Percentiles rank a stretch among this genome's conserved stretches.
These are phyloP conservation scores for Dendroctonus valens DNA, from an alignment of 1,140 invertebrate genomes.

Conservation along the genomic window DNA sequence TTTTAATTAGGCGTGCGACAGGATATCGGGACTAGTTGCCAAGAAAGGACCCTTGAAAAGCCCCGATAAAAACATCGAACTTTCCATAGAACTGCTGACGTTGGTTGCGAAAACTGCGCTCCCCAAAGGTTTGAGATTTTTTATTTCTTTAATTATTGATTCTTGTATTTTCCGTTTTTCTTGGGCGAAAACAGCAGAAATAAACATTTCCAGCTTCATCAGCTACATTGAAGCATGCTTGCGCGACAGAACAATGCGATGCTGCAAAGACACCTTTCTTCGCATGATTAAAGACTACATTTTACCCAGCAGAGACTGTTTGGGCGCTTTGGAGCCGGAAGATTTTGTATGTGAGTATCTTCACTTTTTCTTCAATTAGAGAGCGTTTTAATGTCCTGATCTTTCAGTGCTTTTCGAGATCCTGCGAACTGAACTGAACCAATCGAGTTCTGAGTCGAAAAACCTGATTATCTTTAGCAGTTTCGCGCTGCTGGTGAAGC, in stretches of 20 bases:
- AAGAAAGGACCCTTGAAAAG: conserved; percentile 31
- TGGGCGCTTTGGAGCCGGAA: conserved; percentile 24
- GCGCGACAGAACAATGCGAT: conserved; percentile 31
- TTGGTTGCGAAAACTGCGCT: conserved; percentile 27
- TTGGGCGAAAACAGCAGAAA: conserved; percentile 19
- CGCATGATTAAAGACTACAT: conserved; percentile 36
- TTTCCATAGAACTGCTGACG: conserved; percentile 21
- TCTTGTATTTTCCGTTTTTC: not conserved
- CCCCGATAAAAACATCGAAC: conserved; percentile 11
- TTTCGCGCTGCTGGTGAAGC: conserved; percentile 37
- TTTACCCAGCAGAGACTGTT: conserved; percentile 35
- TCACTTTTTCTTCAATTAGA: not conserved
- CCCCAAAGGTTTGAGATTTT: conserved; percentile 16
- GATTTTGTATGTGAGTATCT: conserved; percentile 37
- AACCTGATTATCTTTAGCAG: conserved; percentile 35
- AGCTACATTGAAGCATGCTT: conserved; percentile 37
- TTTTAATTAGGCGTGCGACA: conserved; percentile 35
- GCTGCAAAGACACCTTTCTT: conserved; percentile 34
- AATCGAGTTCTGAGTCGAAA: conserved; percentile 5
- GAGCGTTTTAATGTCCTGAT: not conserved
- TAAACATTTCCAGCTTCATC: conserved; percentile 33
- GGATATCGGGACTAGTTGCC: conserved; percentile 22
- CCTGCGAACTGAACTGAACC: conserved; percentile 16
- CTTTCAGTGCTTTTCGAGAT: conserved; percentile 33
- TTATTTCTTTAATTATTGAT: not conserved